phyloP scores from a whole-genome alignment of 2,888 invertebrate genomes.

The Portevinia maculata region DNA sequence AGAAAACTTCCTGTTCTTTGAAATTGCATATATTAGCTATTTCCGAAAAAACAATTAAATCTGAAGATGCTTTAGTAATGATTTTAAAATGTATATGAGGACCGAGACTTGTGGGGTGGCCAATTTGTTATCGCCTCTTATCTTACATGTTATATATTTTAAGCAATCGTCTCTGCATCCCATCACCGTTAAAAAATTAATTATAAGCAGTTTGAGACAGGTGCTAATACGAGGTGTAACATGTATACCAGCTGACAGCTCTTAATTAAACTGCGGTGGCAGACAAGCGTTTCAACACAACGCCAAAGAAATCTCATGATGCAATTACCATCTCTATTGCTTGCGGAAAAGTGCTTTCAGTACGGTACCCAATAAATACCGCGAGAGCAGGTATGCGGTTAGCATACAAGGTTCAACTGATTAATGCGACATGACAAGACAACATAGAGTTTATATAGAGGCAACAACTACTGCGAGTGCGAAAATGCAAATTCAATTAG shows the following conservation, averaged over 20 bases:
- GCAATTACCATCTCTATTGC: conserved; percentile 15
- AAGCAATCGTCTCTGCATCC: not conserved
- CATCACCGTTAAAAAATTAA: conserved; percentile 10
- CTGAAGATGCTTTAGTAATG: conserved; percentile 30
- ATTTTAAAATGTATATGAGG: conserved; percentile 26
- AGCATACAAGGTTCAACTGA: conserved; percentile 11
- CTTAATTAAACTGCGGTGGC: conserved; percentile 26
- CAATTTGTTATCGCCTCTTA: conserved; percentile 15
- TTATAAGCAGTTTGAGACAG: conserved; percentile 23
- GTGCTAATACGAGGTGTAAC: conserved; percentile 14
- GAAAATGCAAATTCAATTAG: conserved; percentile 35
- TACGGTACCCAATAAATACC: conserved; percentile 12
- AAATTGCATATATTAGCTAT: conserved; percentile 38
- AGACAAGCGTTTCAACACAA: conserved; percentile 10
- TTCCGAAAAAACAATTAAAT: conserved; percentile 22
- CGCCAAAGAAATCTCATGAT: not conserved
- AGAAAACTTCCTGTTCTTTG: conserved; percentile 20
- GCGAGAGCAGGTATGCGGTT: not conserved
- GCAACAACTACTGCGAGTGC: not conserved
- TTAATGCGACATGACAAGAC: conserved; percentile 23
- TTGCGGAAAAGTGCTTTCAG: not conserved
- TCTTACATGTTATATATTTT: not conserved
- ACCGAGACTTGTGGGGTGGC: conserved; percentile 11
- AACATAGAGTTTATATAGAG: not conserved
- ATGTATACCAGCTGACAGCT: conserved; percentile 1